Base-by-base conservation (phyloP, 2,113 vertebrate genomes). In the Sinosuthora webbiana region DNA sequence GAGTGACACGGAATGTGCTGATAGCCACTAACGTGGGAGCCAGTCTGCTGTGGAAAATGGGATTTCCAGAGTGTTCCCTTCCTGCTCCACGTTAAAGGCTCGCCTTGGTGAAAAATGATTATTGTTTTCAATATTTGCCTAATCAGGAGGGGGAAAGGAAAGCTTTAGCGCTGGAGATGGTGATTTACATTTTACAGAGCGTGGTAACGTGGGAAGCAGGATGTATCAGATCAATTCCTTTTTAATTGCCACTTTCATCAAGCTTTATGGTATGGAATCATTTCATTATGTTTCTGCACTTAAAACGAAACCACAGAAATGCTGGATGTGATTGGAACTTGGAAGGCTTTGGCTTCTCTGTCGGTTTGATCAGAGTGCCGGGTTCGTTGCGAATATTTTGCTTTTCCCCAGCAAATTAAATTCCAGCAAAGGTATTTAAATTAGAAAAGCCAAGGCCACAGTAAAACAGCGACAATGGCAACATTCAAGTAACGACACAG, bases 241-340 rank as follows among this genome's bases (percentile, higher is more conserved):
- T 97, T 97, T 97, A 98, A 97, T 97, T 97, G 87, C 90, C 30
- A 45, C 86, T 95, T 95, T 84, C 96, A 96, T 95, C 95, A 95
- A 85, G 86, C 92, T 95, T 96, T 96, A 95, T 94, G 87, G 94
- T 96, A 96, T 60, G 65, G 92, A 97, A 96, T 97, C 95, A 96
- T 97, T 97, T 90, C 89, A 82, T 96, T 89, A 83, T 67, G 93
- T 90, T 91, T 75, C 84, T 90, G 27, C 59, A 39, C 73, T 95
- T 95, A 82, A 96, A 97, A 87, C 53, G 89, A 91, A 95, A 57
- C 59, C 85, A 83, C 75, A 90, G 18, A 91, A 94, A 90, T 45
- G 56, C 70, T 79, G 77, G 70, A 81, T 84, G 42, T 57, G 83
- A 94, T 89, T 84, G 86, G 59, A 80, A 79, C 70, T 68, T 35